Evolutionary conservation across 2,888 invertebrate genomes (phyloP), one percentile per base, ranked within the genome.

Genomic region (Drosophila mettleri): DNA sequence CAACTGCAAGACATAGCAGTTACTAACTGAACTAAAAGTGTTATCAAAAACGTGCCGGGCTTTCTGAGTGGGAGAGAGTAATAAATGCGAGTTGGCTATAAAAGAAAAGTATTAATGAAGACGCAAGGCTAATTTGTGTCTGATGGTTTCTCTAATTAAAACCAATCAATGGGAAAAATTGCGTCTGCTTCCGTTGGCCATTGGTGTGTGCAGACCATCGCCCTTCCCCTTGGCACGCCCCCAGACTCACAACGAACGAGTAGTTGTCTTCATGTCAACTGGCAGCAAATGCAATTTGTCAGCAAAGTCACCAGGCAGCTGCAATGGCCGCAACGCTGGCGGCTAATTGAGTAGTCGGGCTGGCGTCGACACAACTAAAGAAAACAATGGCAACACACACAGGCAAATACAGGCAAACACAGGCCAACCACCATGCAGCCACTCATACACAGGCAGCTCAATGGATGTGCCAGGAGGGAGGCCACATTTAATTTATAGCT

Each of bases 71-170:
- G 12, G 46, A 1, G 18, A 31, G 24, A 33, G 45, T 58, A 54
- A 63, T 60, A 74, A 69, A 78, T 62, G 65, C 31, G 31, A 68
- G 52, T 39, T 43, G 59, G 63, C 75, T 60, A 80, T 82, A 73
- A 86, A 86, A 76, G 76, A 62, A 77, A 68, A 72, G 70, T 82
- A 88, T 88, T 86, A 80, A 88, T 74, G 81, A 84, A 88, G 76
- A 74, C 81, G 61, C 69, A 84, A 70, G 73, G 67, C 77, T 86
- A 86, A 88, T 84, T 85, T 85, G 88, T 69, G 85, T 49, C 74
- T 73, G 87, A 86, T 84, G 87, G 79, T 70, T 86, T 84, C 79
- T 76, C 81, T 86, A 86, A 86, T 88, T 88, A 88, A 86, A 88
- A 72, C 64, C 85, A 88, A 88, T 86, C 85, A 86, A 86, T 84